A percentile compares a stretch with the other conserved stretches of the same genome.
These are phyloP conservation scores for Calosoma granatense DNA, from an alignment of 1,140 invertebrate species.

Conservation along the genomic window DNA sequence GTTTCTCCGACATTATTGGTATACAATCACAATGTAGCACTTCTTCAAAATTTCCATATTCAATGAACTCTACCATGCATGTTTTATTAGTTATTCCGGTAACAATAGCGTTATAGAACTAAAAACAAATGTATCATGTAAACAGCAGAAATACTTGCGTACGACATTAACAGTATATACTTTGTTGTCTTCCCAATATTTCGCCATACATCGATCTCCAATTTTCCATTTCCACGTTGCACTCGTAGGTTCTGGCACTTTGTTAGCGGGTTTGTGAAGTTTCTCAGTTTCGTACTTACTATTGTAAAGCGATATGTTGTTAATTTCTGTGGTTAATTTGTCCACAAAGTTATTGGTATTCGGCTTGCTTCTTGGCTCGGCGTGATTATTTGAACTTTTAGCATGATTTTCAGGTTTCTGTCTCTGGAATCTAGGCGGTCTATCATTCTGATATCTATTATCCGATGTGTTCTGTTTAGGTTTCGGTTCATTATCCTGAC, in stretches of 20 bases:
- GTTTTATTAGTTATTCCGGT: slow-evolving; percentile 66
- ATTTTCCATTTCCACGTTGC: slow-evolving; percentile 53
- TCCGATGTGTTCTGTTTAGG: slow-evolving; percentile 13
- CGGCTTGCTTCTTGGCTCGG: background rate
- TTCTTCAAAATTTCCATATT: slow-evolving; percentile 84
- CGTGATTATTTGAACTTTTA: background rate
- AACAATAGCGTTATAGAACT: slow-evolving; percentile 80
- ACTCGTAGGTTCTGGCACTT: slow-evolving; percentile 11
- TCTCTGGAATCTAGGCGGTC: slow-evolving; percentile 14
- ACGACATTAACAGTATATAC: too few relatives aligned
- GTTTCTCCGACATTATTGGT: slow-evolving; percentile 38
- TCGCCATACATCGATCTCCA: slow-evolving; percentile 74
- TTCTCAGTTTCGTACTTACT: background rate
- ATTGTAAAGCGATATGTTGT: slow-evolving; percentile 2
- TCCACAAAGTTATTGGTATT: background rate
- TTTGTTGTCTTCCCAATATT: slow-evolving; percentile 87
- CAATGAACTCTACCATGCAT: slow-evolving; percentile 74
- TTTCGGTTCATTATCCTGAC: slow-evolving; percentile 10
- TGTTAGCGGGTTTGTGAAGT: background rate
- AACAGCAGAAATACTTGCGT: too few relatives aligned
- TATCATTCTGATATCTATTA: slow-evolving; percentile 23
- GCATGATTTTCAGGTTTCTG: background rate
- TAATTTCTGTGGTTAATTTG: background rate
- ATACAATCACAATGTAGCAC: slow-evolving; percentile 69
- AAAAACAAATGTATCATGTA: slow-evolving; percentile 33